Base-by-base conservation (phyloP, 1,140 invertebrate species). In the Macrobrachium nipponense region DNA sequence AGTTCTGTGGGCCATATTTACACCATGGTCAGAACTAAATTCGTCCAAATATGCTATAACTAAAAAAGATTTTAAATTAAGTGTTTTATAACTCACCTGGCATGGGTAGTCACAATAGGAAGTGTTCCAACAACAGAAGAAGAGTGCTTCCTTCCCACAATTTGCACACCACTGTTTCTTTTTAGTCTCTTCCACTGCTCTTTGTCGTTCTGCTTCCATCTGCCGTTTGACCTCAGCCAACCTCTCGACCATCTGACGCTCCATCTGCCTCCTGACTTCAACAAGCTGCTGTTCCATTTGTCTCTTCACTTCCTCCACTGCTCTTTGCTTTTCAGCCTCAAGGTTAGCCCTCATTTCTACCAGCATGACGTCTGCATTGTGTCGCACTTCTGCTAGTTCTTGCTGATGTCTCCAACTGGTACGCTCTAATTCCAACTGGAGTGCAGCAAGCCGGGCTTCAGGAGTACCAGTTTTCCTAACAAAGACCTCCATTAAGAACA, bases 121-220 rank as follows among this genome's bases (percentile, higher is more conserved):
- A 0, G 97, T 98, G 91, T 98, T 98, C 97, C 97, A 98, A 90
- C 97, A 98, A 90, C 97, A 98, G 91, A 97, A 97, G 90, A 97
- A 97, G 87, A 96, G 93, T 0, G 97, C 96, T 91, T 97, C 96
- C 87, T 95, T 95, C 70, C 93, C 93, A 92, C 97, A 98, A 89
- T 94, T 93, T 0, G 95, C 94, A 91, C 97, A 98, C 97, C 97
- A 97, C 90, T 96, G 95, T 90, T 96, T 96, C 60, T 93, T 93
- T 91, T 97, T 97, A 0, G 94, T 93, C 87, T 96, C 95, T 76
- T 94, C 94, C 2, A 96, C 92, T n/a, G 93, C 93, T 61, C 93
- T 93, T 85, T 93, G 90, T 73, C 93, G 93, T 77, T 96, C 95
- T 8, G 92, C 90, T 82, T 95, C 94, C 36, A 92, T 92, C 87